Evolutionary conservation across 1,140 invertebrate species (phyloP), one percentile per base, ranked within the genome.

Genomic region (Daktulosphaira vitifoliae): DNA sequence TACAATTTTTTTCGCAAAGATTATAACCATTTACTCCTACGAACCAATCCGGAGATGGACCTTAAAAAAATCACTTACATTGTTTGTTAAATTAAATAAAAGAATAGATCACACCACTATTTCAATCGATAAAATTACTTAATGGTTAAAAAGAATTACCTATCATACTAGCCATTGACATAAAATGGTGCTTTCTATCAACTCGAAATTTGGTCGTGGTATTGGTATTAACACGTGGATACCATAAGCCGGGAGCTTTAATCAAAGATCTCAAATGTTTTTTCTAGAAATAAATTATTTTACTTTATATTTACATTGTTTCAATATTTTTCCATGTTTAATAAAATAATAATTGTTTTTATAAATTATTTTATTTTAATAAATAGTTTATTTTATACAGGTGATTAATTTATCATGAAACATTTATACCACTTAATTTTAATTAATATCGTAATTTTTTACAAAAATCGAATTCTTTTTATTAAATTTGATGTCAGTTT

Each of bases 21-120:
- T 96, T 89, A 18, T 95, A 73, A 6, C 85, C 84, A 67, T 83
- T 90, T 0, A 96, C 82, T n/a, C 94, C 95, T 20, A 96, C 86
- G 38, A 96, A 89, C 94, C 94, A 98, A 77, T 98, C 94, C 0
- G 94, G 94, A 16, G 89, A 90, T 0, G 94, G 95, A 0, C 90
- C 84, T 76, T 68, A 72, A 59, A 62, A 8, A 15, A 33, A 22
- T 54, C 22, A 3, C 20, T 33, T 33, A 33, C 29, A 33, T 33
- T 33, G 44, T 48, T 65, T 52, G 44, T 37, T 48, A 16, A 48
- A n/a, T 5, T 22, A 48, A n/a, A 6, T 33, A 33, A 33, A 33
- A 33, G 29, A 33, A 33, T 33, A 33, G n/a, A n/a, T n/a, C n/a
- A n/a, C n/a, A n/a, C n/a, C n/a, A n/a, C n/a, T n/a, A n/a, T n/a